Evolutionary conservation across 2,113 vertebrate genomes (phyloP).

Genomic region (Antechinus stuartii): DNA sequence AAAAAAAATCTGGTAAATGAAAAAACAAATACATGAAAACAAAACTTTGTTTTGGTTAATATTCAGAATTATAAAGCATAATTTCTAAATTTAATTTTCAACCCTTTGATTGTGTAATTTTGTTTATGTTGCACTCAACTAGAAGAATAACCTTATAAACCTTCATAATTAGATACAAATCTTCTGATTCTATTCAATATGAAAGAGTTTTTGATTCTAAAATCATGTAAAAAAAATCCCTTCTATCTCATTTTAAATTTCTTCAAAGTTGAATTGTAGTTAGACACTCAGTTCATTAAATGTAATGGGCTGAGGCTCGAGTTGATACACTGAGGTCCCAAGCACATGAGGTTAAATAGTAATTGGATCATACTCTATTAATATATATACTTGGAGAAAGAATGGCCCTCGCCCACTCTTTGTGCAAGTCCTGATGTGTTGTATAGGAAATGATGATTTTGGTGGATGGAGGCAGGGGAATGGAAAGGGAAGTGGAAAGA

Average conservation of each 20-base stretch:
- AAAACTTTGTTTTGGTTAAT: slow-evolving; percentile 33
- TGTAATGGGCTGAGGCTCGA: no score
- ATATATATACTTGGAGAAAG: no score
- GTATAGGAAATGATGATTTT: no score
- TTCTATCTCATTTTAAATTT: slow-evolving; percentile 22
- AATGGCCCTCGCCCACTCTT: no score
- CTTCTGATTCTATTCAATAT: neutral
- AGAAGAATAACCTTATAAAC: neutral
- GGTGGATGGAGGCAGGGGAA: no score
- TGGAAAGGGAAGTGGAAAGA: no score
- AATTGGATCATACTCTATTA: no score
- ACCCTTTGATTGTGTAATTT: slow-evolving; percentile 12
- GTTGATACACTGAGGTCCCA: no score
- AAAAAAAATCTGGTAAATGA: neutral
- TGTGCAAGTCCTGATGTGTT: no score
- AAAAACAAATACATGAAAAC: slow-evolving; percentile 15
- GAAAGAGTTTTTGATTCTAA: slow-evolving; percentile 26
- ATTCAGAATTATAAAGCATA: slow-evolving; percentile 28
- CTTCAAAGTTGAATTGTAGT: slow-evolving; percentile 36
- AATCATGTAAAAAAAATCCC: neutral
- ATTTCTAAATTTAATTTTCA: slow-evolving; percentile 14
- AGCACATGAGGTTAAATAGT: no score
- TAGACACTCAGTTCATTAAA: slow-evolving; percentile 28
- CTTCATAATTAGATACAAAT: neutral
- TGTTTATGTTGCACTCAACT: slow-evolving; percentile 25